These are phyloP conservation scores for Dromas ardeola DNA, from an alignment of 2,113 vertebrate species.

Conservation along the genomic window DNA sequence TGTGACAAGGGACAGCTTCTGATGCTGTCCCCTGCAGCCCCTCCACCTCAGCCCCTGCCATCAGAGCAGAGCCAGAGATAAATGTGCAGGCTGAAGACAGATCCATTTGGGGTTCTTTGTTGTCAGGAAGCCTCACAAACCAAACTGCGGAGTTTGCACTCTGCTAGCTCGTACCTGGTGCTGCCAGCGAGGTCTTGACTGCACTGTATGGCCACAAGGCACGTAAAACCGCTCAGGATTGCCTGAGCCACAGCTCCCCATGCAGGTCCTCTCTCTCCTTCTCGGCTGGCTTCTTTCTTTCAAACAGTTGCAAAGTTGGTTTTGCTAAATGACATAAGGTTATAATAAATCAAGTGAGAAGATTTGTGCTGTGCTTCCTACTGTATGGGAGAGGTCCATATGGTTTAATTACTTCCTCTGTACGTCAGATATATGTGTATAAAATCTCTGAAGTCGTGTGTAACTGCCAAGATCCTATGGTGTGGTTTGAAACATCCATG, in stretches of 20 bases:
- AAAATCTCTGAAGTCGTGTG: slow-evolving; percentile 38
- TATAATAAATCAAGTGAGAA: slow-evolving; percentile 62
- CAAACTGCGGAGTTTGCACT: neutral
- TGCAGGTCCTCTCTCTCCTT: neutral
- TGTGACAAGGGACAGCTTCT: neutral
- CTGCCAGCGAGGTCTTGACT: neutral
- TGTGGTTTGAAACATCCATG: slow-evolving; percentile 51
- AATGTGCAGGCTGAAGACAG: neutral
- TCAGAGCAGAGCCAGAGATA: neutral
- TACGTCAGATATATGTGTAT: slow-evolving; percentile 19
- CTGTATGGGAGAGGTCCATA: slow-evolving; percentile 43
- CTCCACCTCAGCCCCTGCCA: neutral
- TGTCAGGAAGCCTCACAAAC: neutral
- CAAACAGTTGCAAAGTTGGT: slow-evolving; percentile 36
- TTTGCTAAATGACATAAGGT: slow-evolving; percentile 56
- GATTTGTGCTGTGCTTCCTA: slow-evolving; percentile 33
- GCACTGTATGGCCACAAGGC: neutral
- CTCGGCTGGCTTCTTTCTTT: slow-evolving; percentile 34
- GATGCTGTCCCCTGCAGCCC: neutral
- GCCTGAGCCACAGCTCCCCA: neutral
- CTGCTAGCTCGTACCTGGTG: neutral
- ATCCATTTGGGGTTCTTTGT: neutral
- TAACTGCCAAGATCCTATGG: slow-evolving; percentile 46
- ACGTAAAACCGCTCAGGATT: neutral
- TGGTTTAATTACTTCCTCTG: slow-evolving; percentile 53